These are phyloP conservation scores for Hyperopisus bebe DNA, from an alignment of 2,113 vertebrate species.

Conservation along the genomic window DNA sequence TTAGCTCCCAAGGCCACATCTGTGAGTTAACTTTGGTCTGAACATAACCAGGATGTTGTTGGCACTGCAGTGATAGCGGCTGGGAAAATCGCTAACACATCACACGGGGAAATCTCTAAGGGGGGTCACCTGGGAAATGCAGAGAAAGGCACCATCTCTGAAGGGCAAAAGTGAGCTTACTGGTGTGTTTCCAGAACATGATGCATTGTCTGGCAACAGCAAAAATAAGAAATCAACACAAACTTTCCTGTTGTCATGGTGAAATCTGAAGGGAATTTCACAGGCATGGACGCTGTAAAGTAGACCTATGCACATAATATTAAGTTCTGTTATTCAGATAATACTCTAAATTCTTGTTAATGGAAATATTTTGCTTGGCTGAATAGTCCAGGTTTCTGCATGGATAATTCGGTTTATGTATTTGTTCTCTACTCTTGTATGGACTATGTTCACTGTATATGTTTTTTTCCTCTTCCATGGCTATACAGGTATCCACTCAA, in stretches of 20 bases:
- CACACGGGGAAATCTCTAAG: not conserved
- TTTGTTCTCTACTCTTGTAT: not conserved
- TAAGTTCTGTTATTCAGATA: not conserved
- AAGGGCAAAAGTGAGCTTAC: slow-evolving; percentile 1
- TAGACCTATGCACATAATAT: not conserved
- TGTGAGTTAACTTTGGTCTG: not conserved
- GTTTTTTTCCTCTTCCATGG: not conserved
- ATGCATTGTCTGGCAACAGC: not conserved
- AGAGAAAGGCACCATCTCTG: not conserved
- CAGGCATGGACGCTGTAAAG: not conserved
- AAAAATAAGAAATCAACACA: not conserved
- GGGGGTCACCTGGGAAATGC: not conserved
- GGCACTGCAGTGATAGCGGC: not conserved
- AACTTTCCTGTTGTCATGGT: not conserved
- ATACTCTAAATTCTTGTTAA: not conserved
- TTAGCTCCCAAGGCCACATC: not conserved
- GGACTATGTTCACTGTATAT: not conserved
- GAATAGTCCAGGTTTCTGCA: not conserved
- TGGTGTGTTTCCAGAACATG: not conserved
- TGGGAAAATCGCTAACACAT: slow-evolving; percentile 1
- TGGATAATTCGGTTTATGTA: not conserved
- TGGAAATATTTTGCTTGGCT: not conserved
- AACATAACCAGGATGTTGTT: not conserved
- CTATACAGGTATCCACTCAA: not conserved
- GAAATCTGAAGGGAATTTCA: not conserved